Percentiles rank a stretch among this genome's conserved stretches.
These are phyloP conservation scores for Galerucella nymphaeae DNA, from an alignment of 2,888 invertebrate genomes.

Conservation along the genomic window DNA sequence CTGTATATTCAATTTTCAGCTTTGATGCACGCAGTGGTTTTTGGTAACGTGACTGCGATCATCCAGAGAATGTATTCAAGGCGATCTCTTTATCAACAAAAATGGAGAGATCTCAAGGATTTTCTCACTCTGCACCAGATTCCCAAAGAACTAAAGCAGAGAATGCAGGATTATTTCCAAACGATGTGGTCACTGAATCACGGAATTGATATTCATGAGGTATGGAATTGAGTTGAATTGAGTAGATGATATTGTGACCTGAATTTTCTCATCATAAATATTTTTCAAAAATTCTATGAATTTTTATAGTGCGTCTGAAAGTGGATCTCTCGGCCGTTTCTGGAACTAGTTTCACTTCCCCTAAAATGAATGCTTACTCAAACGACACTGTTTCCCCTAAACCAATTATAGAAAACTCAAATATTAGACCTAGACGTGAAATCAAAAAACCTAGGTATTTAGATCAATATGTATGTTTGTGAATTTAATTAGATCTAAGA, in stretches of 20 bases:
- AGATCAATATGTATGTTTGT: no score
- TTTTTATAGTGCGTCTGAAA: no score
- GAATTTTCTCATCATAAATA: no score
- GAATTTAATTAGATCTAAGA: no score
- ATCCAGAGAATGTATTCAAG: slow-evolving; percentile 97
- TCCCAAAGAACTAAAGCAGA: slow-evolving; percentile 92
- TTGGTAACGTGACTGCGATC: slow-evolving; percentile 97
- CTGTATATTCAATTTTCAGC: slow-evolving; percentile 69
- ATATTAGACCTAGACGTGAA: no score
- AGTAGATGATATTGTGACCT: background rate
- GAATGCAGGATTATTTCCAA: slow-evolving; percentile 98
- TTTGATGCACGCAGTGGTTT: slow-evolving; percentile 97
- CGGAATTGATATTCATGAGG: slow-evolving; percentile 96
- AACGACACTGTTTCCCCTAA: no score
- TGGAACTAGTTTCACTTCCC: no score
- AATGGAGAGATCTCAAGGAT: slow-evolving; percentile 95
- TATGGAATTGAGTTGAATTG: slow-evolving; percentile 60
- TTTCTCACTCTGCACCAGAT: slow-evolving; percentile 94
- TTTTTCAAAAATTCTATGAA: no score
- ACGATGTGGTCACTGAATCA: slow-evolving; percentile 98
- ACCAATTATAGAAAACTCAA: no score
- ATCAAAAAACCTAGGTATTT: no score
- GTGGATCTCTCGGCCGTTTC: no score
- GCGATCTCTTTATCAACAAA: slow-evolving; percentile 92
- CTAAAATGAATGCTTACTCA: no score